Evolutionary conservation across 2,888 invertebrate species (phyloP).

Genomic region (Camponotus fellah): DNA sequence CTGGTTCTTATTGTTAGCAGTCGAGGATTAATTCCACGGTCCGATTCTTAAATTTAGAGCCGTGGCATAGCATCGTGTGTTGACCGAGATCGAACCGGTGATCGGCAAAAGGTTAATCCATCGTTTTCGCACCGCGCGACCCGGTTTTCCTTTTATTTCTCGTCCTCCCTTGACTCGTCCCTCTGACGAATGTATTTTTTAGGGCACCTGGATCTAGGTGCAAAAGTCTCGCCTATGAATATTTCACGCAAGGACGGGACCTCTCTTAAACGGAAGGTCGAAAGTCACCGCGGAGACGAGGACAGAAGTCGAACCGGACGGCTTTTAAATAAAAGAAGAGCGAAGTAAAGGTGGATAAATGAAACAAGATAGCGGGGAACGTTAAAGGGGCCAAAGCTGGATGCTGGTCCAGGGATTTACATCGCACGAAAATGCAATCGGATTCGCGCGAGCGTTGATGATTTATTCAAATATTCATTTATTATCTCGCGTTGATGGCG

Average conservation of each 20-base stretch:
- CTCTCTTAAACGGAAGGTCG: conserved; percentile 44
- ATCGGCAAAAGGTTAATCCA: conserved; percentile 56
- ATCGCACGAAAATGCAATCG: background rate
- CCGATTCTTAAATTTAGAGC: conserved; percentile 58
- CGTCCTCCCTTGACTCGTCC: background rate
- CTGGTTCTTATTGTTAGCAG: conserved; percentile 41
- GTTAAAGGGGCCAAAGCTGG: background rate
- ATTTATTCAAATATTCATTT: conserved; percentile 22
- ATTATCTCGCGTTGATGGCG: conserved; percentile 19
- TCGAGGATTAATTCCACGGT: conserved; percentile 29
- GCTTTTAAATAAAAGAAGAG: conserved; percentile 30
- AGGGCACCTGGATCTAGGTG: conserved; percentile 36
- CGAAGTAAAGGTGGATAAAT: conserved; percentile 27
- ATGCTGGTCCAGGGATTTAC: conserved; percentile 18
- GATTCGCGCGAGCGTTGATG: background rate
- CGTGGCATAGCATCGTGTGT: background rate
- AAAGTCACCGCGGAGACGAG: conserved; percentile 40
- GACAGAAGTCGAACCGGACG: background rate
- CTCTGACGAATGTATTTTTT: conserved; percentile 45
- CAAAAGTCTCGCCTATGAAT: conserved; percentile 36
- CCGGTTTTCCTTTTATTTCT: conserved; percentile 46
- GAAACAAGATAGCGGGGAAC: background rate
- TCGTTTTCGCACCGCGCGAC: conserved; percentile 55
- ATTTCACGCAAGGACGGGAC: conserved; percentile 32
- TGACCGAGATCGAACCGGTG: conserved; percentile 12